Evolutionary conservation across 2,797 vertebrate species (phyloP).

Genomic region (Cryptoblepharus egeriae): DNA sequence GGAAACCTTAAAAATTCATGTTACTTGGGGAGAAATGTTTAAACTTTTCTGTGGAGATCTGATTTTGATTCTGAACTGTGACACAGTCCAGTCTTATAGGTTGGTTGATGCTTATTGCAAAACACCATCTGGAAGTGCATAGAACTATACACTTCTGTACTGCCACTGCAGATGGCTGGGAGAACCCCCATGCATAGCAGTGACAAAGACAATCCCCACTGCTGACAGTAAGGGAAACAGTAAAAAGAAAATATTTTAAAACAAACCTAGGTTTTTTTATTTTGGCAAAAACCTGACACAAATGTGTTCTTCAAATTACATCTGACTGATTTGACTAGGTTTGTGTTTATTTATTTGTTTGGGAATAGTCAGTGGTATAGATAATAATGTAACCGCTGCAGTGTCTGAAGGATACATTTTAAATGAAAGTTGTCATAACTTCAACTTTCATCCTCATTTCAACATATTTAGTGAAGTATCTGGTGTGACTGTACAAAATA

Average conservation of each 20-base stretch:
- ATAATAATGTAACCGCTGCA: conserved; percentile 3
- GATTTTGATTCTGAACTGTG: conserved; percentile 20
- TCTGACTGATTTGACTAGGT: neutral
- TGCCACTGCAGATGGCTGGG: no score
- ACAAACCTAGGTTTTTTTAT: neutral
- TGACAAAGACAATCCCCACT: no score
- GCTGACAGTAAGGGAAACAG: no score
- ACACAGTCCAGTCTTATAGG: neutral
- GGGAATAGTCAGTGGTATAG: neutral
- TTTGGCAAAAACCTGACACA: conserved; percentile 1
- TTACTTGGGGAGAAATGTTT: neutral
- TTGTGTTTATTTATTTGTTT: conserved; percentile 16
- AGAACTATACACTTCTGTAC: no score
- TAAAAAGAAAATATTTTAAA: neutral
- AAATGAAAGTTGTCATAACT: conserved; percentile 18
- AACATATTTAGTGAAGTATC: conserved; percentile 3
- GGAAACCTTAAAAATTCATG: conserved; percentile 2
- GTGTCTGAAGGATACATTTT: conserved; percentile 1
- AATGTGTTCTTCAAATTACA: neutral
- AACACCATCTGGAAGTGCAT: no score
- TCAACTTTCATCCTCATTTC: conserved; percentile 14
- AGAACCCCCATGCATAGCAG: no score
- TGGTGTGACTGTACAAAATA: neutral
- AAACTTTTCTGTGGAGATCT: neutral
- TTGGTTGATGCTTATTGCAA: no score